These are phyloP conservation scores for Phaethon lepturus DNA, from an alignment of 2,113 vertebrate genomes.

Conservation along the genomic window DNA sequence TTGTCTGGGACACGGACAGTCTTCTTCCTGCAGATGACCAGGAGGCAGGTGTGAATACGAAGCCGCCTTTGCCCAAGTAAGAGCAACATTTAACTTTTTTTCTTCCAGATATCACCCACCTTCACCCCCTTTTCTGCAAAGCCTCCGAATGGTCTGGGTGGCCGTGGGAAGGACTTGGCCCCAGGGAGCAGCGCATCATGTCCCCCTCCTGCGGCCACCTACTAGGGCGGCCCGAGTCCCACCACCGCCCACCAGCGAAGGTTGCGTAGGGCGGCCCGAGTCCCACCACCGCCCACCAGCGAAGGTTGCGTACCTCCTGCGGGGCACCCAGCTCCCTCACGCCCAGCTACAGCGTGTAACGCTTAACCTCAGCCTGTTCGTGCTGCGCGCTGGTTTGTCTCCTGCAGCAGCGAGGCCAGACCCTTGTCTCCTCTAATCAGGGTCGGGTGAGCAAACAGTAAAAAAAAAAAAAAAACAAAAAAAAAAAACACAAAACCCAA, in stretches of 20 bases:
- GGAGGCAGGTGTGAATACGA: neutral
- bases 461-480: neutral
- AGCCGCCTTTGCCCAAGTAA: neutral
- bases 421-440: neutral
- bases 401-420: neutral
- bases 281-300: too few relatives aligned
- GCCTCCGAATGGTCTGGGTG: neutral
- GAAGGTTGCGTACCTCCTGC: neutral
- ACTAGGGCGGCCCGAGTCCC: neutral
- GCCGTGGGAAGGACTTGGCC: fast-evolving
- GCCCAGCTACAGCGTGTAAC: fast-evolving
- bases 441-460: neutral
- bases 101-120: fast-evolving
- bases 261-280: neutral
- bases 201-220: neutral
- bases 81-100: neutral
- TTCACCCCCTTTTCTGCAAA: neutral
- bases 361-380: neutral
- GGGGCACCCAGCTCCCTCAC: fast-evolving
- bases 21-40: neutral
- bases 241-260: too few relatives aligned
- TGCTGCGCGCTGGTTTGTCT: neutral
- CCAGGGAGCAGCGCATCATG: fast-evolving
- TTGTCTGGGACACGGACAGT: fast-evolving
- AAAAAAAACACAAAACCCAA: too few relatives aligned